Evolutionary conservation across 2,113 vertebrate species (phyloP).

Genomic region (Acanthisitta chloris): DNA sequence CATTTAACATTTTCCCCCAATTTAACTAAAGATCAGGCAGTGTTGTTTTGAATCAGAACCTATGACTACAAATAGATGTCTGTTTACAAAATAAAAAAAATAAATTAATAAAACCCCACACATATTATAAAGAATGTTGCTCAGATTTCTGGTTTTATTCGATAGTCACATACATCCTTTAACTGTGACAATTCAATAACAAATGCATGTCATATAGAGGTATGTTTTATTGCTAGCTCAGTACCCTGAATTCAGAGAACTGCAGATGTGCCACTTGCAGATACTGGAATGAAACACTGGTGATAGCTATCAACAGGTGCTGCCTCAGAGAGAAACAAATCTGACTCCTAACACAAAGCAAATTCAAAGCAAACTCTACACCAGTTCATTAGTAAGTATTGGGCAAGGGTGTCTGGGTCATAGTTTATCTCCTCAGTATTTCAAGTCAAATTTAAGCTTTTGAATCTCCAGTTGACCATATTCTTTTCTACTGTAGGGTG

Average conservation of each 20-base stretch:
- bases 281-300: not conserved
- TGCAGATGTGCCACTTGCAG: not conserved
- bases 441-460: not conserved
- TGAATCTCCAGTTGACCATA: not conserved
- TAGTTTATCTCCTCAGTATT: not conserved
- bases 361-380: not conserved
- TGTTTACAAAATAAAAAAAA: not conserved
- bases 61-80: not conserved
- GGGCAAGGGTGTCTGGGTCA: not conserved
- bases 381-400: not conserved
- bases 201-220: not conserved
- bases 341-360: not conserved
- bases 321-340: not conserved
- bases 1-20: rapidly evolving
- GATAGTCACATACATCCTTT: not conserved
- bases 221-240: not conserved
- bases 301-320: not conserved
- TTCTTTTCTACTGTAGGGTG: not conserved
- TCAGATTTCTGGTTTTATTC: not conserved
- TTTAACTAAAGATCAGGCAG: not conserved
- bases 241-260: not conserved
- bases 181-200: not conserved
- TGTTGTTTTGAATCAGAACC: not conserved
- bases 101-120: not conserved
- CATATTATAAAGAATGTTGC: not conserved